Base-by-base conservation (phyloP, 2,797 vertebrate genomes). In the Tarsius wallacei region DNA sequence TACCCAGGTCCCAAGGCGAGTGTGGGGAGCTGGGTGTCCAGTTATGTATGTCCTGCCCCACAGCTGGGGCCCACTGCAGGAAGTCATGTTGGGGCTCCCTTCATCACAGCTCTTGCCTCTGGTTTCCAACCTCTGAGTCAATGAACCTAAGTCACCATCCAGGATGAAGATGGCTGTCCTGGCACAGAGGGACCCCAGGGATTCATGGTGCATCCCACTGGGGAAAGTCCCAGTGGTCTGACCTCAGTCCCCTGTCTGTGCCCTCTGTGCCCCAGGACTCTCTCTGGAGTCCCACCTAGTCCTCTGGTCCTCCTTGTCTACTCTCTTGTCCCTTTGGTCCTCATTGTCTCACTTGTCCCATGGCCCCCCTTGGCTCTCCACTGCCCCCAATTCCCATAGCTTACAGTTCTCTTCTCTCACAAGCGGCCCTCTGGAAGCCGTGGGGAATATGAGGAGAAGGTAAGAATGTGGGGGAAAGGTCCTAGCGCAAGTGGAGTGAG, bases 401-500 rank as follows among this genome's bases (percentile, higher is more conserved):
- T 97, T 70, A 66, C 8, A 2, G 22, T 82, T 51, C 1, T 28
- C 89, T 64, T 97, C 16, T 97, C 70, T 97, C 55, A 84, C 70
- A 59, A 99, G 99, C 99, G 99, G 11, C 96, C 98, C 82, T 96
- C 99, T 8, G 99, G 99, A 63, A 98, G 97, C 96, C 98, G 99
- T 2, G 99, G 99, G 0, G 98, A 98, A 78, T 99, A 98, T 1
- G 99, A 99, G 92, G 99, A 99, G 98, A 99, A 99, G 99, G 99
- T 99, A 98, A 99, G 98, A 86, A 33, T 28, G 0, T 13, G 61
- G 21, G 9, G 1, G n/a, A n/a, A 21, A 53, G 17, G 33, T 13
- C 33, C 73, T 2, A 19, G 42, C 0, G 0, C 87, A 55, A 42
- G 19, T 2, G 26, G 33, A 47, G 8, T 80, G 10, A 24, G 36